These are phyloP conservation scores for Zoroaster sp. DNA, from an alignment of 53 echinoderm and acorn worm genomes.

Conservation along the genomic window DNA sequence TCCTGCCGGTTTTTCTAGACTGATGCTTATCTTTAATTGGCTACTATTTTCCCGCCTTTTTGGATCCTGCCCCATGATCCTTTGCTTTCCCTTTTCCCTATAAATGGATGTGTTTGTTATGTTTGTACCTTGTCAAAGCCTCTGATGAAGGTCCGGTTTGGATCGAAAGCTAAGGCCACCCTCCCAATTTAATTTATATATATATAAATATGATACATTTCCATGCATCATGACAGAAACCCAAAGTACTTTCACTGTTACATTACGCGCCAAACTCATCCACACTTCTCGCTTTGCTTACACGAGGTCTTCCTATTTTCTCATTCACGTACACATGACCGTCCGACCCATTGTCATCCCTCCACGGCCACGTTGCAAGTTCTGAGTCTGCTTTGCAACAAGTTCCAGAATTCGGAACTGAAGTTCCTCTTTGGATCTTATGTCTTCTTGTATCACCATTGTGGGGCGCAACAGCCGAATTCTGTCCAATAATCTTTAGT, in stretches of 20 bases:
- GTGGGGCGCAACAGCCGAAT: background rate
- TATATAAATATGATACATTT: too few species aligned
- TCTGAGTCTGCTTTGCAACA: conserved; percentile 11
- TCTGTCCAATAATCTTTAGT: conserved; percentile 21
- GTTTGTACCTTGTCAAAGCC: too few species aligned
- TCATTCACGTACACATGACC: conserved; percentile 58
- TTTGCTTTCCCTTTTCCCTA: too few species aligned
- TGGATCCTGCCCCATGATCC: too few species aligned
- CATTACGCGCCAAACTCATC: conserved; percentile 52
- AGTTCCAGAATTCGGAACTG: conserved; percentile 24
- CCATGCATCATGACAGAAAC: background rate
- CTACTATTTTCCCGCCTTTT: too few species aligned
- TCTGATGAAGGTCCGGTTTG: too few species aligned
- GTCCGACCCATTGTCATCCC: background rate
- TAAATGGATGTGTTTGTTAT: too few species aligned
- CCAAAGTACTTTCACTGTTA: background rate
- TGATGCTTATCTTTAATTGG: too few species aligned
- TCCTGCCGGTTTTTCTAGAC: too few species aligned
- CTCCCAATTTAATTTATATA: too few species aligned
- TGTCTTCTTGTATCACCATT: conserved; percentile 17
- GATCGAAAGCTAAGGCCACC: too few species aligned
- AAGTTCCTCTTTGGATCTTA: conserved; percentile 48
- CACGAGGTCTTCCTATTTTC: conserved; percentile 53
- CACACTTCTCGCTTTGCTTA: conserved; percentile 56
- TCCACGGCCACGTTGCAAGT: background rate